phyloP scores from a whole-genome alignment of 1,140 invertebrate species.

The Aphidius ervi region DNA sequence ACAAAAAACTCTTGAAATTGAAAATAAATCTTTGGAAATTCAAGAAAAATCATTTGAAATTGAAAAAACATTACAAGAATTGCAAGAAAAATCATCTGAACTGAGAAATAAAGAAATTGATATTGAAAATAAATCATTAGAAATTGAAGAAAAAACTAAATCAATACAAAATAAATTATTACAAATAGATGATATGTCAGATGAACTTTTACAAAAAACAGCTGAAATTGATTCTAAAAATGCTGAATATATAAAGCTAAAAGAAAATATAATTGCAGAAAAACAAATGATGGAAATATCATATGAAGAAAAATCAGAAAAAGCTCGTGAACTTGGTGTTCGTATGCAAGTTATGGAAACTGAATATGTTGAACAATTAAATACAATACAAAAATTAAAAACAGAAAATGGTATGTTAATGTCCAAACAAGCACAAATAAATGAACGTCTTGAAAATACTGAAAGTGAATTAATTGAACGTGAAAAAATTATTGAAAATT shows the following conservation, averaged over 20 bases:
- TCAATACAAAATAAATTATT: not conserved
- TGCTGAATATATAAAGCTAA: conserved; percentile 35
- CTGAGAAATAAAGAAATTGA: conserved; percentile 13
- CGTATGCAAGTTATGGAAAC: conserved; percentile 49
- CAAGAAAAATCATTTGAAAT: not conserved
- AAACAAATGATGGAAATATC: not conserved
- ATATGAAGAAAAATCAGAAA: conserved; percentile 39
- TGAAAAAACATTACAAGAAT: conserved; percentile 40
- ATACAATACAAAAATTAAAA: conserved; percentile 38
- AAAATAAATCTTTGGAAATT: too few species aligned
- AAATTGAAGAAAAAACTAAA: not conserved
- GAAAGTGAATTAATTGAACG: conserved; percentile 45
- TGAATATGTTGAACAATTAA: conserved; percentile 46
- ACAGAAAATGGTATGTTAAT: conserved; percentile 42
- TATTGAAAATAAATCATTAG: not conserved
- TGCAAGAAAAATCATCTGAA: conserved; percentile 28
- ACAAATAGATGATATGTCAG: too few species aligned
- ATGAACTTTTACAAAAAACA: conserved; percentile 34
- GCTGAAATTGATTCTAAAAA: conserved; percentile 41
- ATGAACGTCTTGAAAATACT: conserved; percentile 43
- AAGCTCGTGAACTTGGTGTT: conserved; percentile 43
- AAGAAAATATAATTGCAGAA: conserved; percentile 24
- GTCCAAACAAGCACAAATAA: conserved; percentile 44
- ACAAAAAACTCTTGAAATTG: too few species aligned
- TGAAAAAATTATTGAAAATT: conserved; percentile 31